phyloP scores from a whole-genome alignment of 2,797 vertebrate genomes.

The Protonibea diacanthus region DNA sequence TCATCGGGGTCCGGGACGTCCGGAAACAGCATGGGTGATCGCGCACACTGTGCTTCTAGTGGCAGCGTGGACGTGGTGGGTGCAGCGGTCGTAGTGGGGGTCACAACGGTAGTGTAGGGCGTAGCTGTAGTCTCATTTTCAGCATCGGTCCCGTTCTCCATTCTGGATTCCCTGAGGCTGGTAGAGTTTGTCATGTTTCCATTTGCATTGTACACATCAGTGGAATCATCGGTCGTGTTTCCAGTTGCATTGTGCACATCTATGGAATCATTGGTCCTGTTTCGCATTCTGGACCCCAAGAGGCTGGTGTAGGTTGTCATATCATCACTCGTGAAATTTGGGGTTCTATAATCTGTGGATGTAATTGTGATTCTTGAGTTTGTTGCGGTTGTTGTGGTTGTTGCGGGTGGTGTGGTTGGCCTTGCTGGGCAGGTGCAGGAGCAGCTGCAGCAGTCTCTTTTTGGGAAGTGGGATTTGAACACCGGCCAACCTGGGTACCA shows the following conservation, averaged over 20 bases:
- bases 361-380: no score
- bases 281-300: no score
- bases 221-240: background rate
- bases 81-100: no score
- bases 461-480: slow-evolving; percentile 22
- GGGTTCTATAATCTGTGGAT: no score
- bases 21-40: background rate
- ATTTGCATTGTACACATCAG: background rate
- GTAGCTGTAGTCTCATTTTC: no score
- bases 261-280: background rate
- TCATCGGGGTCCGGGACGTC: background rate
- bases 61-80: background rate
- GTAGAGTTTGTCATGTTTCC: background rate
- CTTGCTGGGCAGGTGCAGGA: slow-evolving; percentile 47
- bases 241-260: no score
- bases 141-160: background rate
- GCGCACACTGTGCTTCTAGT: background rate
- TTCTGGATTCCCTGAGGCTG: accelerated
- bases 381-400: background rate
- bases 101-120: background rate
- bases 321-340: no score
- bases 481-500: slow-evolving; percentile 83
- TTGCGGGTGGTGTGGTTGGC: accelerated
- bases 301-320: no score
- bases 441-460: slow-evolving; percentile 56